Base-by-base conservation (phyloP, 2,113 vertebrate species). In the Macrotis lagotis region DNA sequence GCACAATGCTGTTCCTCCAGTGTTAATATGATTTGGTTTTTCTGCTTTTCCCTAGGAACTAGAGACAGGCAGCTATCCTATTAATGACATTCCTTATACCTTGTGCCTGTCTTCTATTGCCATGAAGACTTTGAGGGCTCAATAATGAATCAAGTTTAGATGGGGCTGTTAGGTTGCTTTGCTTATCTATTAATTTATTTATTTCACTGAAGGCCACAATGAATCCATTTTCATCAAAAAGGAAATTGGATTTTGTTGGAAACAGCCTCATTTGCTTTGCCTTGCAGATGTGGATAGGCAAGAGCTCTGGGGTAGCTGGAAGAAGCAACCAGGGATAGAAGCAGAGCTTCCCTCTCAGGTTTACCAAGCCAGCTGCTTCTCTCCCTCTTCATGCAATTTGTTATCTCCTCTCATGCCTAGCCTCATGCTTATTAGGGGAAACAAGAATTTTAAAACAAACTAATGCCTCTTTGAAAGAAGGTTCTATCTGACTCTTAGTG, bases 221-320 rank as follows among this genome's bases (percentile, higher is more conserved):
- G 28, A 90, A 53, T 91, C 50, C n/a, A 55, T 93, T 93, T 97
- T n/a, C 59, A 83, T 94, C 90, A 55, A 88, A 92, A 93, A 95
- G 16, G 59, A 90, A 95, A 97, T 37, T 95, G 48, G 48, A 88
- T 37, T 66, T 9, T 51, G 9, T 91, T 51, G 90, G 25, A 88
- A 9, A 25, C 0, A 59, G 48, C 49, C 91, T 11, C 93, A 49
- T 44, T 50, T 83, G 48, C 66, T 83, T n/a, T 44, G 66, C 66
- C n/a, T 83, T 44, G 26, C 9, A 0, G 66, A 22, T n/a, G 8
- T 83, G 19, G 37, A 74, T 8, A 24, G 66, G 16, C 66, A 83
- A 19, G 16, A 83, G n/a, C 37, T 44, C n/a, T n/a, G 16, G n/a
- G n/a, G 66, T 83, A 83, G 66, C 66, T 83, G n/a, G 66, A 19